Conservation (phyloP, 2,888 invertebrate genomes). For the Meghimatium bilineatum region DNA sequence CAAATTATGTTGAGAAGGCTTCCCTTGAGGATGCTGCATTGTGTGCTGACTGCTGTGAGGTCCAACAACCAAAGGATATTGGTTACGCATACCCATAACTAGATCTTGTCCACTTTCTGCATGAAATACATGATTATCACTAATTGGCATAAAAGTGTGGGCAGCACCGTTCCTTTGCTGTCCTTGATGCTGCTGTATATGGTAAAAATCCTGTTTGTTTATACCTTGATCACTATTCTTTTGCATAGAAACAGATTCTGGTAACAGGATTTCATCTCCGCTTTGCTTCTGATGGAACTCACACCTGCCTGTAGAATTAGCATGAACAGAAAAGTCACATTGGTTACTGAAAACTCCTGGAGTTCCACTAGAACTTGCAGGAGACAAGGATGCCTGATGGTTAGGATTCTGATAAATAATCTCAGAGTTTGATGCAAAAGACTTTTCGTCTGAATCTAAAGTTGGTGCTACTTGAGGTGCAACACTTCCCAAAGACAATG, state of each 20-base stretch:
- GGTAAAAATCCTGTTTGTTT: background rate
- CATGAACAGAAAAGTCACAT: background rate
- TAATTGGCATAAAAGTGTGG: background rate
- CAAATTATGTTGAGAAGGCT: slow-evolving; percentile 14
- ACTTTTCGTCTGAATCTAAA: background rate
- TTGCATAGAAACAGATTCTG: slow-evolving; percentile 6
- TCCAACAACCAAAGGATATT: slow-evolving; percentile 18
- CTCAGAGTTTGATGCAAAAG: background rate
- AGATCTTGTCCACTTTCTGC: slow-evolving; percentile 38
- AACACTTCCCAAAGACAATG: slow-evolving; percentile 2
- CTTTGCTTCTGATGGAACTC: background rate
- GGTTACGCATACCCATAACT: slow-evolving; percentile 22
- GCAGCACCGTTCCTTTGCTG: background rate
- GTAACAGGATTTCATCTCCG: background rate
- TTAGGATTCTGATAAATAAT: background rate
- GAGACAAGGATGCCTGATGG: slow-evolving; percentile 13
- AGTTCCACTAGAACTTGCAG: slow-evolving; percentile 42
- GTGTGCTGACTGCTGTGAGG: background rate
- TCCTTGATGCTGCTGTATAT: background rate
- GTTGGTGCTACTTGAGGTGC: background rate
- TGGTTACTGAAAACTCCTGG: slow-evolving; percentile 43
- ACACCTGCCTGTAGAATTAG: background rate
- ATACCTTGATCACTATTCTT: slow-evolving; percentile 3
- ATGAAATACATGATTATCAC: slow-evolving; percentile 45
- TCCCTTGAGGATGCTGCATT: slow-evolving; percentile 21